Evolutionary conservation across 2,797 vertebrate genomes (phyloP).

Genomic region (Catostomus latipinnis): DNA sequence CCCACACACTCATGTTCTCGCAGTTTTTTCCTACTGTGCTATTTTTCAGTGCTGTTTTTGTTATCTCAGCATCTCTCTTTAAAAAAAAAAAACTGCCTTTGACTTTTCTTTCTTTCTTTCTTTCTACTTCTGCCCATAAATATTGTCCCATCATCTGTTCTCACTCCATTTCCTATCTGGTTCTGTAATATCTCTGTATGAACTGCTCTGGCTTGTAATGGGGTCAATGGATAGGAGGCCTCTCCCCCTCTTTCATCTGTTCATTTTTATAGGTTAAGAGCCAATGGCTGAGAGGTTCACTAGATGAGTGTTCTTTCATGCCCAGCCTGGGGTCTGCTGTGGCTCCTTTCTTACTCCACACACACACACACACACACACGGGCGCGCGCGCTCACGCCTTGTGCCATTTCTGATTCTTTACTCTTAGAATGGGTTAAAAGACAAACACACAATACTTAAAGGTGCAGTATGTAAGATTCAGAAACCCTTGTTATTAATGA

Average conservation of each 20-base stretch:
- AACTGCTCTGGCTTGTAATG: conserved; percentile 73
- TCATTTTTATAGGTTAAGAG: conserved; percentile 70
- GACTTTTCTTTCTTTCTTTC: too few relatives aligned
- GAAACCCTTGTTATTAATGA: too few relatives aligned
- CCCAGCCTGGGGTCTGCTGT: conserved; percentile 66
- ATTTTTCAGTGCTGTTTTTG: too few relatives aligned
- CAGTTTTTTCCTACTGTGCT: too few relatives aligned
- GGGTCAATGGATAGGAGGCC: conserved; percentile 66
- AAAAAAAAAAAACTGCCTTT: too few relatives aligned
- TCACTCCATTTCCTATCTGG: conserved; percentile 67
- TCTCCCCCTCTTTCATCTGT: conserved; percentile 56
- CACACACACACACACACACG: neutral
- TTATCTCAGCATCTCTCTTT: too few relatives aligned
- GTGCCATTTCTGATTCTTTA: neutral
- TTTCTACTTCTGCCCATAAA: conserved; percentile 1
- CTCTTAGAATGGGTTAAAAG: neutral
- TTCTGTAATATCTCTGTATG: conserved; percentile 65
- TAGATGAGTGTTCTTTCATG: conserved; percentile 69
- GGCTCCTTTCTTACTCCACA: conserved; percentile 8
- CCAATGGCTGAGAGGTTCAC: conserved; percentile 69
- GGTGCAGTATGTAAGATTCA: too few relatives aligned
- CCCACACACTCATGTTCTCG: neutral
- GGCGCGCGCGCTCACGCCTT: too few relatives aligned
- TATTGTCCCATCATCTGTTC: conserved; percentile 33
- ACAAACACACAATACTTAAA: too few relatives aligned